phyloP scores from a whole-genome alignment of 2,113 vertebrate species.

The Aspidoscelis tigris region DNA sequence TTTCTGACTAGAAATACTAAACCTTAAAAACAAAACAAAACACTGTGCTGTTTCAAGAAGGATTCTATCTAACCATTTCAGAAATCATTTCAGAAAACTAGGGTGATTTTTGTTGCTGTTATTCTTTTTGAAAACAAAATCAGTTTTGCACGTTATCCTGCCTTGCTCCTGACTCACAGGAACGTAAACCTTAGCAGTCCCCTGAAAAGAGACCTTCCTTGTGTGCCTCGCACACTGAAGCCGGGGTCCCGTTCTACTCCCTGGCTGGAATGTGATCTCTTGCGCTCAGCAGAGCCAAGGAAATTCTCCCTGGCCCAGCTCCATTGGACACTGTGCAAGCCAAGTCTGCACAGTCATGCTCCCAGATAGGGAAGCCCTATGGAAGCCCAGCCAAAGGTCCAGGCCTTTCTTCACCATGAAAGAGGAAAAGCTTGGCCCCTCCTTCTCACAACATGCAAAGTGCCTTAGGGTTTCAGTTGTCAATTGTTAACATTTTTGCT shows the following conservation, averaged over 20 bases:
- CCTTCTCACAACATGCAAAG: background rate
- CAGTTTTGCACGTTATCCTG: background rate
- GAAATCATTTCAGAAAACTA: background rate
- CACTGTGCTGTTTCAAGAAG: background rate
- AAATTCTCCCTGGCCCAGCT: constrained; percentile 23
- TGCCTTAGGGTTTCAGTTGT: background rate
- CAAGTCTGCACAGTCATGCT: background rate
- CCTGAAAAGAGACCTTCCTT: background rate
- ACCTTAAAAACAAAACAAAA: too few relatives aligned
- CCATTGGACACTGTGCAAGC: constrained; percentile 1
- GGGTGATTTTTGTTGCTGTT: too few relatives aligned
- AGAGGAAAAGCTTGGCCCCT: background rate
- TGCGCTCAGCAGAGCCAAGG: constrained; percentile 5
- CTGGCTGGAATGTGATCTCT: constrained; percentile 29
- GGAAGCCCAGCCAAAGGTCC: background rate
- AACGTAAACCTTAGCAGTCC: background rate
- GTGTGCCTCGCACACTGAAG: background rate
- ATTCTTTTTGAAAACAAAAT: too few relatives aligned
- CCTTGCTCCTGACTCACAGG: background rate
- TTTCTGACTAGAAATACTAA: background rate
- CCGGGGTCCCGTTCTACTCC: constrained; percentile 5
- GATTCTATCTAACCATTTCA: background rate
- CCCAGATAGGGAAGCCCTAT: constrained; percentile 9
- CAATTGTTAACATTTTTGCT: constrained; percentile 3
- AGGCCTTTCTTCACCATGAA: background rate